Base-by-base conservation (phyloP, 2,797 vertebrate genomes). In the Channallabes apus region DNA sequence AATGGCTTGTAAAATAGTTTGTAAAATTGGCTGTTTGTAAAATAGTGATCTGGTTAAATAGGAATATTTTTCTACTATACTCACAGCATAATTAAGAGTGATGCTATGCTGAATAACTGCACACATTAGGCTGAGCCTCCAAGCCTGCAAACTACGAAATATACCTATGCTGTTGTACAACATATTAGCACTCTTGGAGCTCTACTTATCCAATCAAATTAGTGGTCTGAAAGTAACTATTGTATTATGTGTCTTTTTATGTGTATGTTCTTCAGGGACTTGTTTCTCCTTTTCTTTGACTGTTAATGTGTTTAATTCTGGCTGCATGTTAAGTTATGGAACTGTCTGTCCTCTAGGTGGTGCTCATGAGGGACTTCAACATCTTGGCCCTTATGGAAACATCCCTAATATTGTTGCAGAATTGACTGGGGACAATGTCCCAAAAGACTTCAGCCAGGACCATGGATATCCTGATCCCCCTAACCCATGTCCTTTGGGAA, bases 381-480 rank as follows among this genome's bases (percentile, higher is more conserved):
- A 99, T 89, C 94, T 99, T 69, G 98, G 98, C 84, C 98, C 98
- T 9, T 98, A 97, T 1, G 98, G 98, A 27, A 98, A 99, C 91
- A 99, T 99, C 88, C 98, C 98, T 73, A 99, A 99, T 91, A 98
- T 99, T 0, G 97, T 99, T 89, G 98, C 98, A 6, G 98, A 99
- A 91, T 92, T 99, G 92, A 98, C 98, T 1, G 98, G 98, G 0
- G 98, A 99, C 92, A 98, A 98, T 0, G 93, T 99, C 64, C 97
- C 98, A 59, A 99, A 99, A 93, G 97, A 98, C 92, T 97, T 98
- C 88, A 96, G 96, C 51, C 96, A 99, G 78, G 97, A 99, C 88
- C 97, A 99, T 87, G 96, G 97, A 6, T 99, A 99, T 90, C 98
- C 98, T 3, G 97, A 99, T 89, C 98, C 98, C 88, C 98, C 98